phyloP scores from a whole-genome alignment of 1,140 invertebrate species.

The Bombus ignitus region DNA sequence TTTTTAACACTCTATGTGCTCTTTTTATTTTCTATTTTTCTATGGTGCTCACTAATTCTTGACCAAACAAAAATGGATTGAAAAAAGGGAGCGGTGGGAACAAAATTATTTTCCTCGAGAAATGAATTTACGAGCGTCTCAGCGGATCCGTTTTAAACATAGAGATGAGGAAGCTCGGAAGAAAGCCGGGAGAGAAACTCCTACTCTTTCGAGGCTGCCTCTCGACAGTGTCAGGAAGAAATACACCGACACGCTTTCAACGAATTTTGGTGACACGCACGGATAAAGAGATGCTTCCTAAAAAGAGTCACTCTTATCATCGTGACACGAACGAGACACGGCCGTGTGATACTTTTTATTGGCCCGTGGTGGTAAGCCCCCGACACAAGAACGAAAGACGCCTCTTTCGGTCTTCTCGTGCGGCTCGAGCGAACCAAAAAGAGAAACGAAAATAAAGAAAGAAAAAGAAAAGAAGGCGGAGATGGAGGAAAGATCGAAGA shows the following conservation, averaged over 20 bases:
- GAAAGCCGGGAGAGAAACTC: conserved; percentile 11
- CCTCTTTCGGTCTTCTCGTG: neutral
- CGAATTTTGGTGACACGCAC: conserved; percentile 45
- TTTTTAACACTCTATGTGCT: too few relatives aligned
- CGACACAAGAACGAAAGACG: conserved; percentile 11
- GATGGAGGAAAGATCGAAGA: neutral
- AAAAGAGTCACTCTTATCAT: conserved; percentile 54
- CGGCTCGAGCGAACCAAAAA: neutral
- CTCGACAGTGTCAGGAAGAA: conserved; percentile 33
- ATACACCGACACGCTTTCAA: conserved; percentile 46
- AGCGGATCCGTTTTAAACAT: neutral
- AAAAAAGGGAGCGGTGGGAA: neutral
- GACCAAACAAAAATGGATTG: neutral
- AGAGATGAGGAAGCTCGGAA: neutral
- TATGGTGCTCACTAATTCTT: neutral
- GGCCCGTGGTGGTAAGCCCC: conserved; percentile 36
- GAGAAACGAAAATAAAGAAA: neutral
- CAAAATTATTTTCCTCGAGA: neutral
- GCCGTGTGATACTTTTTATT: conserved; percentile 60
- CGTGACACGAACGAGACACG: conserved; percentile 44
- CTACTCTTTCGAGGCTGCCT: neutral
- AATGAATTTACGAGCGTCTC: conserved; percentile 25
- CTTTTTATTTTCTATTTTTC: neutral
- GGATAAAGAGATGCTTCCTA: conserved; percentile 52
- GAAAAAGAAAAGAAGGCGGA: neutral